A percentile compares a stretch with the other conserved stretches of the same genome.
Evolutionary conservation across 2,797 vertebrate genomes (phyloP).

Genomic region (Setipinna tenuifilis): DNA sequence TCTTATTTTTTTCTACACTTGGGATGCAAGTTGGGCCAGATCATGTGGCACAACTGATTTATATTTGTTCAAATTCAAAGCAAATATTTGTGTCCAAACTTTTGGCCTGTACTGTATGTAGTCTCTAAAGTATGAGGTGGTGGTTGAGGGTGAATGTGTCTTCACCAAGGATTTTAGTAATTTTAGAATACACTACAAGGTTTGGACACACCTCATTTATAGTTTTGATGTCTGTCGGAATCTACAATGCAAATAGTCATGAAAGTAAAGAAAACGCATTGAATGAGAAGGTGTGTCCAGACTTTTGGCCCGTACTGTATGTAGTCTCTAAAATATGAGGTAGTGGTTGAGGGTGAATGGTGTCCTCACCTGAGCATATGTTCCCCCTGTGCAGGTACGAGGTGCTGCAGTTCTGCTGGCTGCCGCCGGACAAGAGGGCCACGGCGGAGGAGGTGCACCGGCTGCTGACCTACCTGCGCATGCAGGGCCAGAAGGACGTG

Average conservation of each 20-base stretch:
- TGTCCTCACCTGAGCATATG: background rate
- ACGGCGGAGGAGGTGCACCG: conserved; percentile 95
- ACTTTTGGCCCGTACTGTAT: too few relatives aligned
- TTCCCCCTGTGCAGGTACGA: conserved; percentile 82
- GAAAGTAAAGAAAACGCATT: too few relatives aligned
- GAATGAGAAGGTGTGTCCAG: too few relatives aligned
- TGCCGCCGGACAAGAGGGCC: conserved; percentile 89
- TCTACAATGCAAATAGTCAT: too few relatives aligned
- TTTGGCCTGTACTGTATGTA: too few relatives aligned
- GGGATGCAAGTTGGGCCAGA: background rate
- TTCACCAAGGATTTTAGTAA: too few relatives aligned
- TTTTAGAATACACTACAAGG: too few relatives aligned
- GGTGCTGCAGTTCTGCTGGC: conserved; percentile 97
- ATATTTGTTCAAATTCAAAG: background rate
- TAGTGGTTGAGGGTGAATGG: background rate
- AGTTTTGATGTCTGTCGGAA: too few relatives aligned
- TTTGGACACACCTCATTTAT: too few relatives aligned
- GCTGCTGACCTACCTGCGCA: conserved; percentile 91
- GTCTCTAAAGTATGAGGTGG: too few relatives aligned
- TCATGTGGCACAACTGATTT: background rate
- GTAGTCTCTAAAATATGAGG: background rate
- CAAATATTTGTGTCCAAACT: too few relatives aligned
- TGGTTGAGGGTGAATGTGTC: too few relatives aligned
- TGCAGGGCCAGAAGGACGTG: conserved; percentile 93
- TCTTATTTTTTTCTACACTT: background rate